These are phyloP conservation scores for Habroteleia sp. DNA, from an alignment of 2,888 invertebrate genomes.

Conservation along the genomic window DNA sequence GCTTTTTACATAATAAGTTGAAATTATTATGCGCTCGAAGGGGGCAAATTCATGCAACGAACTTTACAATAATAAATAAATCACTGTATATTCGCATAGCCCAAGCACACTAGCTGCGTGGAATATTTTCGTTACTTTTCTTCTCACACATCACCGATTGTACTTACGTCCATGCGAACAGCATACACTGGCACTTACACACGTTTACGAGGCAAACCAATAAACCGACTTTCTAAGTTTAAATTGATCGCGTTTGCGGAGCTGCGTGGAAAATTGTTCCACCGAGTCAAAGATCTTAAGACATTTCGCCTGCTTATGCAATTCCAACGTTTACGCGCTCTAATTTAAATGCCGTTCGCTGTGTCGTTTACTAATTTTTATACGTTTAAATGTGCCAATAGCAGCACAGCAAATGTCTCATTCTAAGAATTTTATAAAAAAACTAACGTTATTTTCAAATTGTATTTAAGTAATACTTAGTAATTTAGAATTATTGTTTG, in stretches of 20 bases:
- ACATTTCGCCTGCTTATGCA: slow-evolving; percentile 34
- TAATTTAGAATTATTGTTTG: too few species aligned
- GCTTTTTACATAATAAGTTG: slow-evolving; percentile 46
- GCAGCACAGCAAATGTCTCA: too few species aligned
- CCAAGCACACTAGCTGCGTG: background rate
- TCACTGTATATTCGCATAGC: slow-evolving; percentile 24
- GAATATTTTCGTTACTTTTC: slow-evolving; percentile 4
- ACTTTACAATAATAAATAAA: slow-evolving; percentile 52
- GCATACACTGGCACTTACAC: background rate
- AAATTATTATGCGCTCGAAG: slow-evolving; percentile 34
- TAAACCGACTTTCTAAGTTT: slow-evolving; percentile 56
- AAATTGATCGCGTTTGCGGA: slow-evolving; percentile 41
- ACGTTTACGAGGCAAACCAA: slow-evolving; percentile 17
- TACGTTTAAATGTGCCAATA: too few species aligned
- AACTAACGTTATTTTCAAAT: too few species aligned
- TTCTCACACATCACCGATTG: slow-evolving; percentile 29
- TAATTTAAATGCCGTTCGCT: too few species aligned
- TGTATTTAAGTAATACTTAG: too few species aligned
- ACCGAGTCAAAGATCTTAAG: slow-evolving; percentile 27
- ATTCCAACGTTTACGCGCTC: too few species aligned
- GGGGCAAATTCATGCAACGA: slow-evolving; percentile 15
- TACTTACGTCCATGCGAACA: background rate
- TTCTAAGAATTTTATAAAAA: too few species aligned
- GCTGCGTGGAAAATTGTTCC: slow-evolving; percentile 45
- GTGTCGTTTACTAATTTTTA: too few species aligned